Evolutionary conservation across 2,888 invertebrate genomes (phyloP).

Genomic region (Callyntrura sp.): DNA sequence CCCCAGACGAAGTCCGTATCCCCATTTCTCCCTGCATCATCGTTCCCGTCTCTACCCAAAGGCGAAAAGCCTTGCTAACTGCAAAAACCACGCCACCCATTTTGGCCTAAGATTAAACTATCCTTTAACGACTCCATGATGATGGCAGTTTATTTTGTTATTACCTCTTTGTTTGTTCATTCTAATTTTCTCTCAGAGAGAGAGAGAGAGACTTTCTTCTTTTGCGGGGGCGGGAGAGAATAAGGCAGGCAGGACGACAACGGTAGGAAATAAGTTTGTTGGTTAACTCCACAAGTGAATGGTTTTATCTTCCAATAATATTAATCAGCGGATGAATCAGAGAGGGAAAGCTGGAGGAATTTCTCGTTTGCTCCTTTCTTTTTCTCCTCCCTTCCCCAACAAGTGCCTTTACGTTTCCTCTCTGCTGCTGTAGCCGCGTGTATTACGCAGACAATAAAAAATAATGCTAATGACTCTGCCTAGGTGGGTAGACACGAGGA

Average conservation of each 20-base stretch:
- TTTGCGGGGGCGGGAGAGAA: neutral
- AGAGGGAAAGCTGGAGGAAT: neutral
- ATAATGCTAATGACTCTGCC: slow-evolving; percentile 50
- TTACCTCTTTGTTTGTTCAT: too few species aligned
- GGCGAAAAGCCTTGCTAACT: too few species aligned
- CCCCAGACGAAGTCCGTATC: neutral
- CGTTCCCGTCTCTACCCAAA: neutral
- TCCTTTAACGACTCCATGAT: too few species aligned
- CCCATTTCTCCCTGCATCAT: neutral
- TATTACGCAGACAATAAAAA: neutral
- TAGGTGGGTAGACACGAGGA: neutral
- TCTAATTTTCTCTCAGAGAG: too few species aligned
- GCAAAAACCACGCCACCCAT: too few species aligned
- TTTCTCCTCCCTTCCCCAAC: neutral
- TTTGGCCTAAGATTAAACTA: too few species aligned
- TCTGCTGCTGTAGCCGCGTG: neutral
- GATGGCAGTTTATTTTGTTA: too few species aligned
- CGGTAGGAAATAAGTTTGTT: neutral
- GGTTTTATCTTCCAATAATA: slow-evolving; percentile 56
- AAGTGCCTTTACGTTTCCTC: neutral
- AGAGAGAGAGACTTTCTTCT: too few species aligned
- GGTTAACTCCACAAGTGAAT: neutral
- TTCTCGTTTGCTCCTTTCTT: slow-evolving; percentile 9
- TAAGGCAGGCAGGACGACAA: neutral
- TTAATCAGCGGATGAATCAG: neutral